Conservation (phyloP, 2,888 invertebrate genomes). For the Formica aserva region DNA sequence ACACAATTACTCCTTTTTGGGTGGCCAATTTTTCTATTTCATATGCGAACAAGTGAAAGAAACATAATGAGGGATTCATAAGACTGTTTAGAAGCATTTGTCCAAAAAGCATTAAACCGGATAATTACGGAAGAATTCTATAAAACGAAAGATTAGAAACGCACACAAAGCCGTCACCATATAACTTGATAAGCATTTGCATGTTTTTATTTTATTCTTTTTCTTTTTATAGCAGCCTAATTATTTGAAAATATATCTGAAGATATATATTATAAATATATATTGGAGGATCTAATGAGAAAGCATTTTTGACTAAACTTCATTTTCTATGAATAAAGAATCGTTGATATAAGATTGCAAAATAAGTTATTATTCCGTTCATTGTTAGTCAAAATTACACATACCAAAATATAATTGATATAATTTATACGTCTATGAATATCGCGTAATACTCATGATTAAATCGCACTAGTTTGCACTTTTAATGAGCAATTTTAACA, state of each 20-base stretch:
- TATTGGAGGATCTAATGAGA: background rate
- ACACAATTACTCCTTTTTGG: conserved; percentile 6
- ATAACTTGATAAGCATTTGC: background rate
- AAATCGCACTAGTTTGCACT: background rate
- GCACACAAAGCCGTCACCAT: background rate
- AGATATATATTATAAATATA: background rate
- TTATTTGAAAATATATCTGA: conserved; percentile 8
- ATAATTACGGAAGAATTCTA: conserved; percentile 13
- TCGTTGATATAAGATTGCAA: background rate
- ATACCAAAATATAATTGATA: background rate
- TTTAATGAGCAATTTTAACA: conserved; percentile 16
- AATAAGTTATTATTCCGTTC: conserved; percentile 7
- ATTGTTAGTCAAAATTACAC: background rate
- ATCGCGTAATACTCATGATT: background rate
- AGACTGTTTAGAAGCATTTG: conserved; percentile 25
- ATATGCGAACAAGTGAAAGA: conserved; percentile 46
- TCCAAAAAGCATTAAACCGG: background rate
- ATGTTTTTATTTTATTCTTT: background rate
- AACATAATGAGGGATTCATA: conserved; percentile 54
- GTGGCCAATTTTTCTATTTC: conserved; percentile 56
- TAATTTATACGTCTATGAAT: conserved; percentile 13
- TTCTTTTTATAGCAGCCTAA: background rate
- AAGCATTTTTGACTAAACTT: conserved; percentile 10
- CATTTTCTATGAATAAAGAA: conserved; percentile 16
- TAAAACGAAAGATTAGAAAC: background rate